Conservation (phyloP, 2,888 invertebrate species). For the Andrena fulva region DNA sequence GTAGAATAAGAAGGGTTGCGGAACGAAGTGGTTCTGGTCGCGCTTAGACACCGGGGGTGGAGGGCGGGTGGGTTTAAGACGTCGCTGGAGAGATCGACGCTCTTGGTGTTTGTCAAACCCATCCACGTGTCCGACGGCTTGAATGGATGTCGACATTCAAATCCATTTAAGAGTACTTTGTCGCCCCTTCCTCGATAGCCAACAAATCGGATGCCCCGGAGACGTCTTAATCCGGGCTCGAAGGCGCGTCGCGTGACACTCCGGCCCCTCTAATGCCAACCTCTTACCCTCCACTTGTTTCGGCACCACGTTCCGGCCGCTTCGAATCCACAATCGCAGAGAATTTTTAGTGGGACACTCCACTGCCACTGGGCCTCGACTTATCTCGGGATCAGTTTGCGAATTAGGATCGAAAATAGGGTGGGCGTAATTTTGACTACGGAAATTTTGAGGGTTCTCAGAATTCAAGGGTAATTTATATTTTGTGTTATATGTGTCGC, state of each 20-base stretch:
- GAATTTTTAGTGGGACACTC: too few relatives aligned
- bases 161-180: conserved; percentile 63
- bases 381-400: too few relatives aligned
- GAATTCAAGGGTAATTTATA: too few relatives aligned
- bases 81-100: not conserved
- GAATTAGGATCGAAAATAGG: too few relatives aligned
- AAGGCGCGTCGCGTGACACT: conserved; percentile 33
- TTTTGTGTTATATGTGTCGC: too few relatives aligned
- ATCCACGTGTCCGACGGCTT: conserved; percentile 36
- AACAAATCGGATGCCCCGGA: conserved; percentile 29
- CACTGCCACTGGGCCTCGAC: too few relatives aligned
- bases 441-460: too few relatives aligned
- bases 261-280: not conserved
- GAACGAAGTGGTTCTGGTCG: conserved; percentile 6
- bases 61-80: conserved; percentile 28
- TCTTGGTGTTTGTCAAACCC: conserved; percentile 50
- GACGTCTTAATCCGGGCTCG: conserved; percentile 52
- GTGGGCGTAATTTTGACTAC: too few relatives aligned
- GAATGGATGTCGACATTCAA: conserved; percentile 55
- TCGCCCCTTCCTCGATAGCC: conserved; percentile 42
- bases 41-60: not conserved
- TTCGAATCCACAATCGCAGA: not conserved
- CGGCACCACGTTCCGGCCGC: too few relatives aligned
- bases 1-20: conserved; percentile 37
- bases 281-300: conserved; percentile 7